Evolutionary conservation across 2,113 vertebrate genomes (phyloP), one percentile per base, ranked within the genome.

Genomic region (Prietella phreatophila): DNA sequence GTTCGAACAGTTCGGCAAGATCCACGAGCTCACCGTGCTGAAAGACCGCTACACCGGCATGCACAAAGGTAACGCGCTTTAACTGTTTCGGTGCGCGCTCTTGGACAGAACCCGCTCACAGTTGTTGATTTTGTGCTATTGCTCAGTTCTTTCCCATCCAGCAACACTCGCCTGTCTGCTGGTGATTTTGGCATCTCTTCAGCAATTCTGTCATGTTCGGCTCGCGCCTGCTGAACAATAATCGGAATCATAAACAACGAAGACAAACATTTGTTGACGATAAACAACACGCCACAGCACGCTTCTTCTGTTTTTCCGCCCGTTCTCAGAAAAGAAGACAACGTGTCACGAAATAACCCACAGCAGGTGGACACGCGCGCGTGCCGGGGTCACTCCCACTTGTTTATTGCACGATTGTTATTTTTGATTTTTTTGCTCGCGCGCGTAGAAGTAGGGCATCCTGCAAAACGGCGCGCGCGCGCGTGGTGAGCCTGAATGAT

Each of bases 31-130:
- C 67, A 90, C 90, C 65, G 90, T 90, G 47, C 88, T 90, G 69
- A 90, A 90, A 88, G 90, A 90, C 90, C 90, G 90, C 2, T 90
- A 90, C 86, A 90, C 90, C 50, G 90, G 90, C 78, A 90, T 90
- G 90, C 90, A 90, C 88, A 90, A 90, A 90, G 90, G 90, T 90
- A 89, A 83, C 58, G 81, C 73, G 76, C 56, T 86, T 19, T 50
- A 25, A 11, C 36, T 22, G 36, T 14, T 17, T 78, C 76, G 14
- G 3, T 5, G 75, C 78, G 53, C 79, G 9, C 79, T 1, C 79
- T 11, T 19, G n/a, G 13, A n/a, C 47, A 13, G 11, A 11, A 11
- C 5, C 13, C 7, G 25, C 47, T n/a, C 75, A 42, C 11, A 42
- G 76, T 0, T 15, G 42, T 17, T 53, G 3, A 53, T 8, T 19